Evolutionary conservation across 2,113 vertebrate genomes (phyloP).

Genomic region (Prinia subflava): DNA sequence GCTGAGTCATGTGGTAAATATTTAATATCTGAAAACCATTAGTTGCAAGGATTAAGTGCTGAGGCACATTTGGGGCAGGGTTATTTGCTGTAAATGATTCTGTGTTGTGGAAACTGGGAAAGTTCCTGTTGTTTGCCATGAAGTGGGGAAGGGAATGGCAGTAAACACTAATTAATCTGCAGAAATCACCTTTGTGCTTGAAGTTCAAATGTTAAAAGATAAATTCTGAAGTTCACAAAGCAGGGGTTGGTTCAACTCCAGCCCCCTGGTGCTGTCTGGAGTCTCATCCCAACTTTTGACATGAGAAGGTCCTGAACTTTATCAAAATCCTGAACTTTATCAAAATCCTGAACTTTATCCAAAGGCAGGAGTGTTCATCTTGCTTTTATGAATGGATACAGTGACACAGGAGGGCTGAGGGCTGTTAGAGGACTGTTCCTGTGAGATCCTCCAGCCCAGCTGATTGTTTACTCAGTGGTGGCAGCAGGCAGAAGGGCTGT

Average conservation of each 20-base stretch:
- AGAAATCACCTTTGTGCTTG: background rate
- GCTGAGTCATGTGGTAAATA: background rate
- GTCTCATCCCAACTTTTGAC: background rate
- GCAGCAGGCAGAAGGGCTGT: background rate
- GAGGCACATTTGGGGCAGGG: background rate
- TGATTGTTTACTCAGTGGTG: background rate
- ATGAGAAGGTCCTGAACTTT: background rate
- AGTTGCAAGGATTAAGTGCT: background rate
- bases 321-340: background rate
- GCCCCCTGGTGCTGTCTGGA: accelerated
- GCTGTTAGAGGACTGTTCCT: background rate
- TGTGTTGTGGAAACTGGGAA: background rate
- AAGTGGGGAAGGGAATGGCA: background rate
- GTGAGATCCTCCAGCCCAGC: background rate
- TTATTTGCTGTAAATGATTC: background rate
- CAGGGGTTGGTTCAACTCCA: background rate
- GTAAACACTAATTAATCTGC: background rate
- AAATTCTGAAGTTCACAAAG: background rate
- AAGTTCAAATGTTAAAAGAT: background rate
- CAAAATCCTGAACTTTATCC: background rate
- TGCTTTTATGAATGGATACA: background rate
- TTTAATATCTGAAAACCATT: background rate
- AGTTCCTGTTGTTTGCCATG: background rate
- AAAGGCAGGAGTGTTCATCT: background rate
- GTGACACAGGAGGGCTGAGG: background rate